Evolutionary conservation across 2,797 vertebrate genomes (phyloP).

Genomic region (Macropus fuliginosus): DNA sequence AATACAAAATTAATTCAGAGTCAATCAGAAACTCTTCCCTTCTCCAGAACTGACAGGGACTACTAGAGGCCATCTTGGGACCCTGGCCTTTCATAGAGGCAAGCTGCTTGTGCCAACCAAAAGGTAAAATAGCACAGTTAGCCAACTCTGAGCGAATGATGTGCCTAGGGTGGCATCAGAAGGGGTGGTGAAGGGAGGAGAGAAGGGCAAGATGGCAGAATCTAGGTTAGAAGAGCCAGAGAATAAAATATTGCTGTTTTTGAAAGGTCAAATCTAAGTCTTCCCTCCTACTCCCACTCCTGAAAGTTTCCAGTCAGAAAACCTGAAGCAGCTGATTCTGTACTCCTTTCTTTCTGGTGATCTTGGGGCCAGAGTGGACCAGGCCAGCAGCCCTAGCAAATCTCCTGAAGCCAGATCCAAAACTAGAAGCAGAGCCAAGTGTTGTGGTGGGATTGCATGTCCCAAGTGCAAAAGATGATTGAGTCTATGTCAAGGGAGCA

Average conservation of each 20-base stretch:
- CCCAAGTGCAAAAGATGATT: slow-evolving; percentile 81
- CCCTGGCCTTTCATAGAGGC: neutral
- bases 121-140: slow-evolving; percentile 54
- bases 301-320: slow-evolving; percentile 76
- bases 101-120: neutral
- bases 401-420: slow-evolving; percentile 59
- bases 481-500: slow-evolving; percentile 80
- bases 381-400: slow-evolving; percentile 34
- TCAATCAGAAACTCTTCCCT: neutral
- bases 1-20: neutral
- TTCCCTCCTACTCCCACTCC: slow-evolving; percentile 59
- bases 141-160: neutral
- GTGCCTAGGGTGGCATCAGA: slow-evolving; percentile 65
- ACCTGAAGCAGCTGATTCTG: slow-evolving; percentile 67
- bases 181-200: slow-evolving; percentile 29
- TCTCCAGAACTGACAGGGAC: neutral
- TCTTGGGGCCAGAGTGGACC: slow-evolving; percentile 77
- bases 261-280: slow-evolving; percentile 60
- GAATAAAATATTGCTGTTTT: slow-evolving; percentile 69
- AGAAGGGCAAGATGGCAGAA: slow-evolving; percentile 72
- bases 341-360: slow-evolving; percentile 56
- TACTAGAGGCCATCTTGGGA: neutral
- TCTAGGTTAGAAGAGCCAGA: slow-evolving; percentile 57
- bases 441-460: slow-evolving; percentile 81
- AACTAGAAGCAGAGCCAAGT: slow-evolving; percentile 66